phyloP scores from a whole-genome alignment of 2,888 invertebrate genomes.

The Caenorhabditis zanzibari region DNA sequence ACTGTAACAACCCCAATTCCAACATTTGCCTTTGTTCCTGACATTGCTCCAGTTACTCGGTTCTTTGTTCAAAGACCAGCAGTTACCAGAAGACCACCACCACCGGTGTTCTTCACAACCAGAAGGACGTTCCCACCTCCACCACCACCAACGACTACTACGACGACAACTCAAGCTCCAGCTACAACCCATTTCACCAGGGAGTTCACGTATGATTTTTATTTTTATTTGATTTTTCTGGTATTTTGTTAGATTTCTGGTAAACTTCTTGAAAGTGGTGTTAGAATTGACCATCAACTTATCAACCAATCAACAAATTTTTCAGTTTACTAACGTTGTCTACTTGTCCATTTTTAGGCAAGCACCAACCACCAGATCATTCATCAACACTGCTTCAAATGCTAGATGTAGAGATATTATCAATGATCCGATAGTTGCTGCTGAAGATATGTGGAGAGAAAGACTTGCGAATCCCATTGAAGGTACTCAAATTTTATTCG shows the following conservation, averaged over 20 bases:
- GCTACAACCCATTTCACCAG: constrained; percentile 58
- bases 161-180: constrained; percentile 53
- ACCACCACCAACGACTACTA: constrained; percentile 43
- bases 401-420: constrained; percentile 78
- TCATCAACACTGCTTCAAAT: constrained; percentile 47
- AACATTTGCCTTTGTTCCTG: constrained; percentile 52
- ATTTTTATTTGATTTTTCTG: constrained; percentile 18
- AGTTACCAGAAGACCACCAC: constrained; percentile 34
- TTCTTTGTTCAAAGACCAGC: constrained; percentile 57
- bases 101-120: constrained; percentile 52
- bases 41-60: constrained; percentile 52
- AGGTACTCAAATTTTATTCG: constrained; percentile 64
- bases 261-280: constrained; percentile 19
- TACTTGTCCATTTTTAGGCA: constrained; percentile 31
- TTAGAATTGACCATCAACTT: constrained; percentile 13
- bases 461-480: constrained; percentile 75
- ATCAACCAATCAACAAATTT: constrained; percentile 26
- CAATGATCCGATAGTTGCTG: constrained; percentile 78
- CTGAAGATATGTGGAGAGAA: constrained; percentile 80
- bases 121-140: constrained; percentile 45
- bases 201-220: constrained; percentile 56
- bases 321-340: constrained; percentile 30
- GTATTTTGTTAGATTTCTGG: constrained; percentile 19
- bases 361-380: constrained; percentile 56
- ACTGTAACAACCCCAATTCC: constrained; percentile 59